phyloP scores from a whole-genome alignment of 2,113 vertebrate genomes.

The Festucalex cinctus region DNA sequence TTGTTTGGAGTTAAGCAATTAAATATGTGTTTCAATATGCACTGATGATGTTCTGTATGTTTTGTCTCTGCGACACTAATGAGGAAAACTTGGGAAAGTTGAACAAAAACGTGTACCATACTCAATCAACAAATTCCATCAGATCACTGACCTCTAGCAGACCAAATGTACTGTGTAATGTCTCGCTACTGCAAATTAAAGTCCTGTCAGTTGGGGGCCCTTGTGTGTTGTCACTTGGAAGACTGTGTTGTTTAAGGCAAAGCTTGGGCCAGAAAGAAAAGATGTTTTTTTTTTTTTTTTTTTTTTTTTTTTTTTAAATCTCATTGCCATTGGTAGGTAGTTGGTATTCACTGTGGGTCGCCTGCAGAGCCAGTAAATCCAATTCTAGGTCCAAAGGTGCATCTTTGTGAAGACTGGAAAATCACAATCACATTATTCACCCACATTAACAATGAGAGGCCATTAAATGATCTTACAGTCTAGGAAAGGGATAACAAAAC shows the following conservation, averaged over 20 bases:
- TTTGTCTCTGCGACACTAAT: neutral
- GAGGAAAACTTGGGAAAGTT: neutral
- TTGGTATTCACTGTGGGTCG: neutral
- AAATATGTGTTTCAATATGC: neutral
- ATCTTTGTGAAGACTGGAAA: neutral
- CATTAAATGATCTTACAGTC: neutral
- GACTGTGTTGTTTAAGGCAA: neutral
- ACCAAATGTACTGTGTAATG: neutral
- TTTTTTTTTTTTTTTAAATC: too few relatives aligned
- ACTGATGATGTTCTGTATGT: neutral
- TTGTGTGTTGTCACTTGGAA: neutral
- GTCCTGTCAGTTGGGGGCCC: neutral
- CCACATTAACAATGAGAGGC: neutral
- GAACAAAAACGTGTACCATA: neutral
- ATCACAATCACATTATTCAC: neutral
- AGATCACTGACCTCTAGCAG: neutral
- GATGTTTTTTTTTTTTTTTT: too few relatives aligned
- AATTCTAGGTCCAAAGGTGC: neutral
- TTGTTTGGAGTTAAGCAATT: neutral
- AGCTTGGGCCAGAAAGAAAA: neutral
- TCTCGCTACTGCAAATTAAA: neutral
- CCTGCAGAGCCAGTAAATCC: neutral
- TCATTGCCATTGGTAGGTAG: neutral
- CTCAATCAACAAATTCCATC: neutral
- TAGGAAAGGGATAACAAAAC: neutral